Base-by-base conservation (phyloP, 2,113 vertebrate species). In the Orthochromis malagaraziensis region DNA sequence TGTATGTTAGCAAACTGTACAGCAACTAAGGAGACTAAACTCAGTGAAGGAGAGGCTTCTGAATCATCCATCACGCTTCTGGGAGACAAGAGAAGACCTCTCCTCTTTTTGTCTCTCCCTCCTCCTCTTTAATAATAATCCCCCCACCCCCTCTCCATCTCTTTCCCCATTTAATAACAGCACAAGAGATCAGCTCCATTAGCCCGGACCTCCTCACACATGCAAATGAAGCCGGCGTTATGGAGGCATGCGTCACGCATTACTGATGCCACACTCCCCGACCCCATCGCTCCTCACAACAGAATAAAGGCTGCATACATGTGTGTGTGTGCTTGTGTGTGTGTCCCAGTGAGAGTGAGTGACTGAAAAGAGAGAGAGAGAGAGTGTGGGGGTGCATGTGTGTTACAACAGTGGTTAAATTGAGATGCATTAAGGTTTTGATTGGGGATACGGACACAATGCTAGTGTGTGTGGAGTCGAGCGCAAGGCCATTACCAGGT, bases 151-250 rank as follows among this genome's bases (percentile, higher is more conserved):
- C 82, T 5, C 81, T 38, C 17, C 17, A 13, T 33, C 58, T 73
- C 60, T 47, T 75, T 70, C 86, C 85, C 84, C 84, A 82, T 93
- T 91, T 93, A 95, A 94, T 94, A 94, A 93, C 88, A 93, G 87
- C 88, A 51, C 83, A 77, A 90, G 92, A 92, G 93, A 94, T 95
- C 93, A 92, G 92, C 93, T 93, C 93, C 93, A 94, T 94, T 93
- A 95, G 91, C 79, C 88, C 85, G 70, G 88, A 93, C 93, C 91
- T 92, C 89, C 93, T 95, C 95, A 95, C 95, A 91, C 92, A 95
- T 94, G 94, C 93, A 95, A 91, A 96, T 95, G 93, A 95, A 88
- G 81, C 68, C 63, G 35, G 57, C 79, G 80, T 91, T 86, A 91
- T 92, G 86, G 91, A 90, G 90, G 86, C 93, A 86, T 82, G 82